phyloP scores from a whole-genome alignment of 2,797 vertebrate species.

The Coendou prehensilis region DNA sequence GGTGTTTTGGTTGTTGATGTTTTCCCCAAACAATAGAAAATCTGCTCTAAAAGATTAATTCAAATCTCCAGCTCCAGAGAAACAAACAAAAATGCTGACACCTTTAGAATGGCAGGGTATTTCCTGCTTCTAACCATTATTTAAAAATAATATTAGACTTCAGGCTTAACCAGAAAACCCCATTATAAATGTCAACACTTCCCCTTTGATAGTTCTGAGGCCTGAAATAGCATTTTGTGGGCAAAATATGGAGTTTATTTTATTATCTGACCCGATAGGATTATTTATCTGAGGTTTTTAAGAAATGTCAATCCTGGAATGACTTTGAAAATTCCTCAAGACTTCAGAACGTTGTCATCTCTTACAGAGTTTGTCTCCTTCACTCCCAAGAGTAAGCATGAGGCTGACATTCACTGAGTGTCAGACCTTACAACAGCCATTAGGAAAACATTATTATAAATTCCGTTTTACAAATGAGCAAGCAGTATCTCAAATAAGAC shows the following conservation, averaged over 20 bases:
- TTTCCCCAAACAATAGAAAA: slow-evolving; percentile 13
- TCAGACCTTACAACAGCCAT: slow-evolving; percentile 10
- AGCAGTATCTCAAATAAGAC: background rate
- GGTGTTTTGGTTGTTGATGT: background rate
- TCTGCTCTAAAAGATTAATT: background rate
- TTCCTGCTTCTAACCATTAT: slow-evolving; percentile 9
- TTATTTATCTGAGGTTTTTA: slow-evolving; percentile 22
- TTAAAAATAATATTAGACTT: slow-evolving; percentile 32
- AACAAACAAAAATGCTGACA: background rate
- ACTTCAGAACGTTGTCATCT: background rate
- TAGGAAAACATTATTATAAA: slow-evolving; percentile 43
- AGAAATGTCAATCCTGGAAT: slow-evolving; percentile 29
- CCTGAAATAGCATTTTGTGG: background rate
- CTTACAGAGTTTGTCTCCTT: background rate
- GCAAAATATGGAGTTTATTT: background rate
- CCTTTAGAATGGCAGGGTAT: background rate
- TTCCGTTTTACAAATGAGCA: slow-evolving; percentile 31
- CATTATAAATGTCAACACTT: background rate
- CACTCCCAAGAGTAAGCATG: background rate
- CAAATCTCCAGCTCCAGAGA: background rate
- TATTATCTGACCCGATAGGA: background rate
- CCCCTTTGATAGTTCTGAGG: background rate
- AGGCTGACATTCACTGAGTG: background rate
- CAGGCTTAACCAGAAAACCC: slow-evolving; percentile 1
- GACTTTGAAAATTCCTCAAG: slow-evolving; percentile 28